phyloP scores from a whole-genome alignment of 2,797 vertebrate species.

The Schizopygopsis pylzovi region DNA sequence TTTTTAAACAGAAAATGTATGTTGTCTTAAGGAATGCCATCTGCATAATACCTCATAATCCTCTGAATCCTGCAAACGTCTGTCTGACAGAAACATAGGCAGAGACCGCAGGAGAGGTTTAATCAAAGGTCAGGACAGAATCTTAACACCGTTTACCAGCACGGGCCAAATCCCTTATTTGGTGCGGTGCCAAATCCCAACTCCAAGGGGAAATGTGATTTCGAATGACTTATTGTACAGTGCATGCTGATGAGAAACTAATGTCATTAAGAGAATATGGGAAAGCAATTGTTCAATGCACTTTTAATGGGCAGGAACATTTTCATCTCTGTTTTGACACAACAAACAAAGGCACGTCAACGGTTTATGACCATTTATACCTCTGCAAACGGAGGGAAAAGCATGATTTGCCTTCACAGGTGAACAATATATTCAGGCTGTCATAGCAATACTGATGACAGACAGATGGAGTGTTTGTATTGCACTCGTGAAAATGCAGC shows the following conservation, averaged over 20 bases:
- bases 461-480: conserved; percentile 40
- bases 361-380: not conserved
- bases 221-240: conserved; percentile 35
- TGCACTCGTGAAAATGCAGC: conserved; percentile 29
- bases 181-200: conserved; percentile 44
- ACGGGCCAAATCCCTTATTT: conserved; percentile 51
- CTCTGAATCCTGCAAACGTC: conserved; percentile 53
- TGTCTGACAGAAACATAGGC: conserved; percentile 42
- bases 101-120: conserved; percentile 55
- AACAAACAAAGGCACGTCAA: conserved; percentile 1
- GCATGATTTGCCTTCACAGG: conserved; percentile 17
- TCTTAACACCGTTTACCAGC: conserved; percentile 60
- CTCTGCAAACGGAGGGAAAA: not conserved
- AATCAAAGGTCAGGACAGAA: conserved; percentile 62
- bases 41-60: conserved; percentile 64
- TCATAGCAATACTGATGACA: conserved; percentile 40
- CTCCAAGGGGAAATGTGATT: conserved; percentile 48
- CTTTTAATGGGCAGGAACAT: conserved; percentile 22
- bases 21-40: conserved; percentile 55
- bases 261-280: conserved; percentile 33
- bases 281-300: conserved; percentile 5
- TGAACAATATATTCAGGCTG: conserved; percentile 37
- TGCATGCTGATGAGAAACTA: conserved; percentile 45
- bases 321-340: conserved; percentile 38
- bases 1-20: conserved; percentile 42